Evolutionary conservation across 2,113 vertebrate genomes (phyloP).

Genomic region (Chroicocephalus ridibundus): DNA sequence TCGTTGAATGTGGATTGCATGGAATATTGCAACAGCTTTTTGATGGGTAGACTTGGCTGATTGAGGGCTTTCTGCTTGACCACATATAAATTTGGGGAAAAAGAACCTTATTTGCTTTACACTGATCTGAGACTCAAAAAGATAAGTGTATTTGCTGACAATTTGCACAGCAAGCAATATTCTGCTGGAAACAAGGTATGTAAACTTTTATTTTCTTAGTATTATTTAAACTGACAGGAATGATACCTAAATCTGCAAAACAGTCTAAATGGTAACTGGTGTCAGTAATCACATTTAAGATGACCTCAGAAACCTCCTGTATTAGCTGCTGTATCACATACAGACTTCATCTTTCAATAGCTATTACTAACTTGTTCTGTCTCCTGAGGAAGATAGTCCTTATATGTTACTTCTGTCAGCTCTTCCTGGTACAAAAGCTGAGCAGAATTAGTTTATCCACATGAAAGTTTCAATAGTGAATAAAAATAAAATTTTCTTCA

Average conservation of each 20-base stretch:
- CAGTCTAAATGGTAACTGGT: not conserved
- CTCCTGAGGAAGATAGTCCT: not conserved
- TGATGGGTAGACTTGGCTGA: not conserved
- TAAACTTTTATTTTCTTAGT: not conserved
- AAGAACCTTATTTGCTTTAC: not conserved
- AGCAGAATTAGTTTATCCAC: not conserved
- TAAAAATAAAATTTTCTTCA: not conserved
- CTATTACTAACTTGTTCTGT: not conserved
- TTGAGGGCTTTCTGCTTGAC: not conserved
- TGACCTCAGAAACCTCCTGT: not conserved
- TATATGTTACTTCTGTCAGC: not conserved
- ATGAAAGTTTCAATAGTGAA: not conserved
- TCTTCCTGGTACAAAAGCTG: not conserved
- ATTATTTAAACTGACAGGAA: not conserved
- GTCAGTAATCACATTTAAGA: not conserved
- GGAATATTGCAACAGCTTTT: not conserved
- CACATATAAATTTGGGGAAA: accelerated
- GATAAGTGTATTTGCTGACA: not conserved
- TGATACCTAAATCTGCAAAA: not conserved
- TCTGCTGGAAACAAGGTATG: not conserved
- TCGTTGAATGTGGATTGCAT: not conserved
- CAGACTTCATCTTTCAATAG: not conserved
- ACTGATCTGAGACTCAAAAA: not conserved
- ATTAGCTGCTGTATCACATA: not conserved
- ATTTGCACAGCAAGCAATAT: not conserved